Percentiles rank a stretch among this genome's conserved stretches.
Evolutionary conservation across 2,113 vertebrate species (phyloP).

Genomic region (Sylvicapra grimmia): DNA sequence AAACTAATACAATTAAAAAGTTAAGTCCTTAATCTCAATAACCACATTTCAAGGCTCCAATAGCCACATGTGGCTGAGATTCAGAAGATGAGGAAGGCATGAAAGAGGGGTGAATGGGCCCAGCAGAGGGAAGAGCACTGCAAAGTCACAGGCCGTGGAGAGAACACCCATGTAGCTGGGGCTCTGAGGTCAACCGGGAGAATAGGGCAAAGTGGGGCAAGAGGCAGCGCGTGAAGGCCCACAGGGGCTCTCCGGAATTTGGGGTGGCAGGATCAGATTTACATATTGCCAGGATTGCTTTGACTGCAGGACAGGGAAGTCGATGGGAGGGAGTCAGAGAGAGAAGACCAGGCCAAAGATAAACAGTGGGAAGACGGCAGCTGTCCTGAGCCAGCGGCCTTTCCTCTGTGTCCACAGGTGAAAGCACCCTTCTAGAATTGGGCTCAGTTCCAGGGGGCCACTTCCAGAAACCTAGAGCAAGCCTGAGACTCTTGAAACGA

Average conservation of each 20-base stretch:
- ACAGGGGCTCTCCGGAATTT: background rate
- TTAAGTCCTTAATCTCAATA: background rate
- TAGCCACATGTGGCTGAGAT: background rate
- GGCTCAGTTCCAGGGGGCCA: background rate
- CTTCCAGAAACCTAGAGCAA: background rate
- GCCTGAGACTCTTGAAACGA: background rate
- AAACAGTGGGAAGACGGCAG: background rate
- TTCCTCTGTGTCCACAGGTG: background rate
- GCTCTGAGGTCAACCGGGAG: background rate
- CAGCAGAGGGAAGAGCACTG: background rate
- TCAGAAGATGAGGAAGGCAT: background rate
- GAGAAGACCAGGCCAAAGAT: background rate
- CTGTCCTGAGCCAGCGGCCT: background rate
- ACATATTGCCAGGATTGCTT: background rate
- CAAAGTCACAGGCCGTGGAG: background rate
- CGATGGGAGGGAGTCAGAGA: background rate
- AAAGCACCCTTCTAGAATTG: background rate
- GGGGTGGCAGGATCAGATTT: background rate
- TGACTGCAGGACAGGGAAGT: background rate
- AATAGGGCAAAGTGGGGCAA: too few species aligned
- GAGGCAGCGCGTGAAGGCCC: fast-evolving
- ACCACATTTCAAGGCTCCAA: background rate
- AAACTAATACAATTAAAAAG: background rate
- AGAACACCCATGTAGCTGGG: background rate
- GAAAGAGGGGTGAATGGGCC: too few species aligned